These are phyloP conservation scores for Dipodomys merriami DNA, from an alignment of 2,113 vertebrate species.

Conservation along the genomic window DNA sequence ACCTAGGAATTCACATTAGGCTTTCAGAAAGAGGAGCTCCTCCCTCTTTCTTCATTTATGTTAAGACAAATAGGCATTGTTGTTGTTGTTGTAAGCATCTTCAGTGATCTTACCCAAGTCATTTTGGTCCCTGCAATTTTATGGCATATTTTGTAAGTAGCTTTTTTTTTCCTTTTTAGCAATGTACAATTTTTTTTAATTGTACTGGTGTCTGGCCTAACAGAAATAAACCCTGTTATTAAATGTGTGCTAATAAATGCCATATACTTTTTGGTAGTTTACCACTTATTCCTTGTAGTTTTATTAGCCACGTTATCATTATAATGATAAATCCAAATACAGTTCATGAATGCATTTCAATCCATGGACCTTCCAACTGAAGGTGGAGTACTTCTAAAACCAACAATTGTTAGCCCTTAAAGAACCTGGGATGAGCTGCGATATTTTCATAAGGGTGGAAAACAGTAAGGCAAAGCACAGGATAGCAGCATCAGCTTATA, in stretches of 20 bases:
- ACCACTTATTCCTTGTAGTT: constrained; percentile 42
- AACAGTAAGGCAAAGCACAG: constrained; percentile 30
- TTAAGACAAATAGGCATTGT: neutral
- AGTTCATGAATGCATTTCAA: constrained; percentile 24
- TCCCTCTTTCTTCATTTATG: neutral
- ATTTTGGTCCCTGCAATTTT: constrained; percentile 21
- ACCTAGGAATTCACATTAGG: neutral
- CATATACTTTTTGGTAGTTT: constrained; percentile 41
- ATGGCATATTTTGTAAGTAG: neutral
- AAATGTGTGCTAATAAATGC: constrained; percentile 7
- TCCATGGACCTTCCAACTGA: constrained; percentile 57
- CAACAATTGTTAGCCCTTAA: neutral
- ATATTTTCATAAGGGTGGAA: neutral
- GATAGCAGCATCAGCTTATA: constrained; percentile 71
- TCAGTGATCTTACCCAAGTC: neutral
- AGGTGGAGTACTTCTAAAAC: neutral
- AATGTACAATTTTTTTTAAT: constrained; percentile 55
- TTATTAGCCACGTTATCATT: constrained; percentile 19
- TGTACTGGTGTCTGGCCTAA: neutral
- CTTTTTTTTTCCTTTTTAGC: neutral
- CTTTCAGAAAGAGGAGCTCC: constrained; percentile 39
- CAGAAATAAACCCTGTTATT: constrained; percentile 56
- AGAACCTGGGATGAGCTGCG: neutral
- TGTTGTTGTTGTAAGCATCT: neutral
- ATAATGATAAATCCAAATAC: constrained; percentile 53